A percentile compares a stretch with the other conserved stretches of the same genome.
Conservation (phyloP, 2,113 vertebrate species). For the Hyaena hyaena region DNA sequence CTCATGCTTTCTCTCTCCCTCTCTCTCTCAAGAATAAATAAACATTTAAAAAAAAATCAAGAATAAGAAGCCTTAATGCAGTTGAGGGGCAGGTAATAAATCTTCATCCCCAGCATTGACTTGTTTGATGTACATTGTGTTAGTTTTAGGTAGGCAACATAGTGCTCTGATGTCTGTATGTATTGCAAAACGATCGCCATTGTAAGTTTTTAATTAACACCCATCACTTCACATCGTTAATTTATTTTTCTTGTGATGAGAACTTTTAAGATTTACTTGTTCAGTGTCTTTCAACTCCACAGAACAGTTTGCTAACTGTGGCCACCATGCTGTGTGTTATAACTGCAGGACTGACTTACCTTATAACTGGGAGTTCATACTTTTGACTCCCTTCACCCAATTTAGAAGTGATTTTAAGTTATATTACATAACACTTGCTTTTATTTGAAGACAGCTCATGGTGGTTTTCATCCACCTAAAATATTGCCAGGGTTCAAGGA, state of each 20-base stretch:
- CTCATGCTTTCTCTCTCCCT: too few species aligned
- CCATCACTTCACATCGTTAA: not conserved
- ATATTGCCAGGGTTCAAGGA: accelerated
- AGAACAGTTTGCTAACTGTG: too few species aligned
- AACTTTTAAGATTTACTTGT: not conserved
- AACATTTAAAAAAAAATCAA: not conserved
- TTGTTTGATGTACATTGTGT: not conserved
- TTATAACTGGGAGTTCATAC: not conserved
- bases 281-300: not conserved
- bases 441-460: not conserved
- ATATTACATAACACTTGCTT: not conserved
- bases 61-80: not conserved
- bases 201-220: not conserved
- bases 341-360: not conserved
- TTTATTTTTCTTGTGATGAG: not conserved
- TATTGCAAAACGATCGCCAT: not conserved
- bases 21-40: too few species aligned
- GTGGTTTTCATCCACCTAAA: not conserved
- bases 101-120: too few species aligned
- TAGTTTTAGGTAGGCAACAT: not conserved
- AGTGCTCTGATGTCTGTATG: not conserved
- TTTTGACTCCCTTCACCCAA: not conserved
- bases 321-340: not conserved
- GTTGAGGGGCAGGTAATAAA: too few species aligned
- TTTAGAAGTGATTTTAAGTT: not conserved